Evolutionary conservation across 2,113 vertebrate species (phyloP).

Genomic region (Oncorhynchus mykiss): DNA sequence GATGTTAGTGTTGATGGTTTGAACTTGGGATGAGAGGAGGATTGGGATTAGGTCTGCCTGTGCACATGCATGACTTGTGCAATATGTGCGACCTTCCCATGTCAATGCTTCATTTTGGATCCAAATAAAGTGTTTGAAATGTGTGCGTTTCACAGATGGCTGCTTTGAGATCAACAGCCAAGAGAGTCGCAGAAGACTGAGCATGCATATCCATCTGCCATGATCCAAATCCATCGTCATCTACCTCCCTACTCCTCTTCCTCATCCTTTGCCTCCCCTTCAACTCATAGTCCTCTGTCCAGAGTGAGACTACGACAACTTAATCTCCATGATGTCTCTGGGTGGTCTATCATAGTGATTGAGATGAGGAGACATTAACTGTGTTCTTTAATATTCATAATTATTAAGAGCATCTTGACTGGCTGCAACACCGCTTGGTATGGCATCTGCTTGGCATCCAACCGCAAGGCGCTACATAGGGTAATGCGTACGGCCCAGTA

Average conservation of each 20-base stretch:
- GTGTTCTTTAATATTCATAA: conserved; percentile 12
- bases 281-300: background rate
- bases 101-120: background rate
- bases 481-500: too few species aligned
- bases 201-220: conserved; percentile 48
- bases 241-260: conserved; percentile 18
- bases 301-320: conserved; percentile 41
- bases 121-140: background rate
- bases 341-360: background rate
- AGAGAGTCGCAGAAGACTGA: conserved; percentile 54
- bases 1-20: background rate
- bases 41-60: background rate
- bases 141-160: conserved; percentile 36
- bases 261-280: background rate
- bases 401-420: too few species aligned
- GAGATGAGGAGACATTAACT: conserved; percentile 26
- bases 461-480: too few species aligned
- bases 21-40: background rate
- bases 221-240: conserved; percentile 51
- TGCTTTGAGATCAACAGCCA: conserved; percentile 40
- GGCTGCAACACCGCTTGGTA: too few species aligned
- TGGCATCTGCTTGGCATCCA: too few species aligned
- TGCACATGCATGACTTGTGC: background rate
- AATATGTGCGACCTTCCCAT: conserved; percentile 19
- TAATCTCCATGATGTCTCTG: background rate